Base-by-base conservation (phyloP, 2,888 invertebrate genomes). In the Sthenelais limicola region DNA sequence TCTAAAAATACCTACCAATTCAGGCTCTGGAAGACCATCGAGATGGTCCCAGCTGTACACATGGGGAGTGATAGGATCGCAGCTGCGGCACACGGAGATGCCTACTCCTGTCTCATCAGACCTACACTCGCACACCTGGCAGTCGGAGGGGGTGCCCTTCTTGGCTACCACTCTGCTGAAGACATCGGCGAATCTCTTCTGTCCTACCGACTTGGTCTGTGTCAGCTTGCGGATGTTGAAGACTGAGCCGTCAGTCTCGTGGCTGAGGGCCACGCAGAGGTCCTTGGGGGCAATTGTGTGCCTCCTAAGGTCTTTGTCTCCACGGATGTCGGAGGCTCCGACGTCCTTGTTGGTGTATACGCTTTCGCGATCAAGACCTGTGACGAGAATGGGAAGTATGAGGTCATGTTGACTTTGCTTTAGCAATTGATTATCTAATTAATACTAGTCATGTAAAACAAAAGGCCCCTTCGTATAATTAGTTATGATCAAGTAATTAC, bases 271-370 rank as follows among this genome's bases (percentile, higher is more conserved):
- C 43, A 91, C 90, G 86, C 94, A 94, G 49, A 78, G 73, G 76
- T 86, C 86, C 18, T 77, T 75, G 7, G 85, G 83, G 72, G 84
- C 75, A 7, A 80, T 77, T 24, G 88, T 77, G 21, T 79, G 76
- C 18, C 51, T 43, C 21, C 71, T 24, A 7, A 95, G 89, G 52
- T 91, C 92, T 0, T 89, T 86, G 86, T 95, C 94, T 0, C 95
- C 95, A 32, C 89, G 90, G 28, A 94, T 85, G 0, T 88, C 85
- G 77, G 92, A 91, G 15, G 75, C 75, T 70, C 81, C 80, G 69
- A 92, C 91, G 83, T 93, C 94, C 79, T 93, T 94, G 84, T 93
- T 93, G 0, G 95, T 94, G 84, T 92, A 96, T 0, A 94, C 94
- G 67, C 91, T 88, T 0, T 90, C 89, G 43, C 91, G 47, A 73